Base-by-base conservation (phyloP, 2,797 vertebrate species). In the Aulostomus chinensis region DNA sequence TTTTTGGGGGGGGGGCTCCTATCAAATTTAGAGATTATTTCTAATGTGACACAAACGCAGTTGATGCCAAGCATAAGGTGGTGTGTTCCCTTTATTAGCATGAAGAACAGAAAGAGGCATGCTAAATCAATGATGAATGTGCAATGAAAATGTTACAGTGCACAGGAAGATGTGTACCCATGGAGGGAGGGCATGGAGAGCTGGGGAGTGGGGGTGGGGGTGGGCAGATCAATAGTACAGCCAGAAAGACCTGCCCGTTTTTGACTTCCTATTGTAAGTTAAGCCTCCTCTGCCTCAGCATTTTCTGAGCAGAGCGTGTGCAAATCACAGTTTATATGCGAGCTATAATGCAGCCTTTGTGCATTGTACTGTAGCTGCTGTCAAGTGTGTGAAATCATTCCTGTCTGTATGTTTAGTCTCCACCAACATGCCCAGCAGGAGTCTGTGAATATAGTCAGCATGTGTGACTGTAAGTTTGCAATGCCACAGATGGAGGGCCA, bases 141-240 rank as follows among this genome's bases (percentile, higher is more conserved):
- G 60, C 50, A 59, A 6, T 65, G 68, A 58, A 69, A 83, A 81
- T 85, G 83, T 86, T 80, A 73, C 77, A 78, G 58, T 62, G 84
- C 76, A 86, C 84, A 88, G 83, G 83, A 88, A 81, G 79, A 78
- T 78, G 79, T 79, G 76, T 81, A 83, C 81, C 81, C 84, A 73
- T 73, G 78, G 73, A 65, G 58, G 63, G 53, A 53, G 49, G 42
- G 51, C 36, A 24, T n/a, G 36, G 21, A 32, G 18, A 21, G 22
- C 0, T 30, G 21, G 22, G 13, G 9, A 2, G 39, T 40, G 15
- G 45, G 9, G 38, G 25, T 22, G 41, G 26, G 26, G 24, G 43
- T 34, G 54, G 31, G 22, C 37, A 58, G 71, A 84, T 81, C 80
- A 71, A 81, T 83, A 78, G 60, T 20, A 17, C 54, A 56, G 67